Evolutionary conservation across 1,140 invertebrate genomes (phyloP), one percentile per base, ranked within the genome.

Genomic region (Bombyx mandarina): DNA sequence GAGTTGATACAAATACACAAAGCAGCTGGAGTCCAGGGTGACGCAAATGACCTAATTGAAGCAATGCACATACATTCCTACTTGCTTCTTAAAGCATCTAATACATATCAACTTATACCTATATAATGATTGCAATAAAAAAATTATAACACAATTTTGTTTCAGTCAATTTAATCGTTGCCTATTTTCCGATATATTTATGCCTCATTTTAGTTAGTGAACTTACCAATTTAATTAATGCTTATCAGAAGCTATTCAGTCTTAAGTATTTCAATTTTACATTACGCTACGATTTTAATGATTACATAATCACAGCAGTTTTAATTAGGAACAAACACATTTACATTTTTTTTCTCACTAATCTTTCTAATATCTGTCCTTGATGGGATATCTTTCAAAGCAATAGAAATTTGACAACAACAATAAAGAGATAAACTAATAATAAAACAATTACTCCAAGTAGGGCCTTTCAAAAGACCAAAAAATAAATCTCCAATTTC

Each of bases 31-130:
- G 88, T 92, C n/a, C 85, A 89, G 8, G 91, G 92, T 10, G 88
- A 96, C 56, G 66, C 90, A 1, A 88, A 91, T 10, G 80, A 90
- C 65, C 90, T 97, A 51, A 89, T 98, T 46, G 90, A 91, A 51
- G 91, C 92, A 52, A 89, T 98, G 58, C 97, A 98, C 74, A 90
- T 93, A 67, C 93, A 96, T 82, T 95, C 95, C 43, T 93, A 93
- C 88, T 88, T 98, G 54, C 88, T 98, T 60, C 93, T 97, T 73
- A 96, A 95, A 86, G 93, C 92, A 8, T 89, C 90, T n/a, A 92
- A 94, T 79, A 88, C 92, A 10, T 98, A 97, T 60, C 89, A 90
- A 82, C 75, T 90, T 51, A 73, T 86, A 55, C 70, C 78, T 43
- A 53, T 73, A 47, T 78, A 69, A 69, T 42, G 62, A 45, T 57